Percentiles rank a stretch among this genome's conserved stretches.
phyloP scores from a whole-genome alignment of 1,140 invertebrate species.

The Mamestra configurata region DNA sequence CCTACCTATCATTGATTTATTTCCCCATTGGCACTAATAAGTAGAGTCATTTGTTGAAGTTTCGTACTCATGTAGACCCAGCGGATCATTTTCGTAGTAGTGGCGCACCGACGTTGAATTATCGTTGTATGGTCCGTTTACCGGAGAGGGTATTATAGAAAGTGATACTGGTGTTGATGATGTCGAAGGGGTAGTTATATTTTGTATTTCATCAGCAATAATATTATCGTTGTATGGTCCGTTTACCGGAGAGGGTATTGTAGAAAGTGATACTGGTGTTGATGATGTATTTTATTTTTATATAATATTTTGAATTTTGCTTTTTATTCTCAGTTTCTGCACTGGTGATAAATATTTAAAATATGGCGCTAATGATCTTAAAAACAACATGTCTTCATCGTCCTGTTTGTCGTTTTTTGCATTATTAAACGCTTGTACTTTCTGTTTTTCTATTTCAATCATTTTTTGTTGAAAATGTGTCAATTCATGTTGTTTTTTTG shows the following conservation, averaged over 20 bases:
- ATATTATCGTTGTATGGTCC: slow-evolving; percentile 43
- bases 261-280: slow-evolving; percentile 43
- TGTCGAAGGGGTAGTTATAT: slow-evolving; percentile 44
- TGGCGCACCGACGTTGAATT: slow-evolving; percentile 45
- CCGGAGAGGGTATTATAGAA: slow-evolving; percentile 39
- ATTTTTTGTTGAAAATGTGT: slow-evolving; percentile 37
- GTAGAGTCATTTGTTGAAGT: too few species aligned
- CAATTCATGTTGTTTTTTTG: slow-evolving; percentile 41
- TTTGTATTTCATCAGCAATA: slow-evolving; percentile 47
- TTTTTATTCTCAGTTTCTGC: slow-evolving; percentile 45
- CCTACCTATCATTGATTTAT: too few species aligned
- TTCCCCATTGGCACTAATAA: too few species aligned
- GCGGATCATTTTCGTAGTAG: slow-evolving; percentile 47
- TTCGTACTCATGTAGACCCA: slow-evolving; percentile 47
- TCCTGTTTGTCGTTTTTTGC: slow-evolving; percentile 23
- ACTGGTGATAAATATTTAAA: slow-evolving; percentile 34
- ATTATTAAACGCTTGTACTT: slow-evolving; percentile 47
- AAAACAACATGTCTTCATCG: slow-evolving; percentile 46
- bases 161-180: slow-evolving; percentile 45
- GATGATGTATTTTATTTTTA: too few species aligned
- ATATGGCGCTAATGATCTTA: slow-evolving; percentile 42
- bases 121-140: slow-evolving; percentile 46
- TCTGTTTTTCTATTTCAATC: slow-evolving; percentile 29
- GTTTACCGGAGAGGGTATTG: slow-evolving; percentile 42
- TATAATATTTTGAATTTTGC: slow-evolving; percentile 48